Percentiles rank a stretch among this genome's conserved stretches.
Conservation (phyloP, 2,113 vertebrate genomes). For the Clarias batrachus region DNA sequence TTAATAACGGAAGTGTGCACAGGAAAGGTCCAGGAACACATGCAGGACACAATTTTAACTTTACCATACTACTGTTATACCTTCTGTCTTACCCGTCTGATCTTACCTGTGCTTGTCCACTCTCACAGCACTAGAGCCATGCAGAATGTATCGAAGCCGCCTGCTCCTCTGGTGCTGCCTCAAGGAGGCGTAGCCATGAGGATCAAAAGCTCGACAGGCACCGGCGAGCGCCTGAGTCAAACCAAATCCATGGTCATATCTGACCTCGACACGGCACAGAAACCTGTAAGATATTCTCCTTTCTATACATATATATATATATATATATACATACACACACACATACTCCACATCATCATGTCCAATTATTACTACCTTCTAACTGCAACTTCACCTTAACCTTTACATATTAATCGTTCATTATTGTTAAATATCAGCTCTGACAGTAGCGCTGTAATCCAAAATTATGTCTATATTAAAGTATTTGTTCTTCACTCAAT, state of each 20-base stretch:
- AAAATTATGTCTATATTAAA: background rate
- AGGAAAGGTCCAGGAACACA: background rate
- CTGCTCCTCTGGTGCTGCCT: conserved; percentile 40
- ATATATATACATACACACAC: background rate
- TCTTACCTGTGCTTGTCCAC: background rate
- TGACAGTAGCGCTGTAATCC: no score
- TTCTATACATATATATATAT: background rate
- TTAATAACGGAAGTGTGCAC: background rate
- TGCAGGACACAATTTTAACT: background rate
- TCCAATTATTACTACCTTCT: no score
- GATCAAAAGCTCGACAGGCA: conserved; percentile 56
- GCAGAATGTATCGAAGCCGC: conserved; percentile 45
- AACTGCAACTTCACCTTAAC: background rate
- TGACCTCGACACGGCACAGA: conserved; percentile 60
- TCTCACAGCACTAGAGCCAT: conserved; percentile 58
- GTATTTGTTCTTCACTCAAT: background rate
- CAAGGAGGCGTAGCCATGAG: conserved; percentile 63
- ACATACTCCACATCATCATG: background rate
- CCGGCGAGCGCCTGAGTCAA: conserved; percentile 69
- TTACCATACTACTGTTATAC: background rate
- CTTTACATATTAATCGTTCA: background rate
- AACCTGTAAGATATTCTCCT: conserved; percentile 57
- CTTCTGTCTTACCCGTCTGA: background rate
- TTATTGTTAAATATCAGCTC: background rate
- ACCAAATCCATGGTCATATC: conserved; percentile 73